Conservation (phyloP, 2,113 vertebrate genomes). For the Marmota flaviventris region DNA sequence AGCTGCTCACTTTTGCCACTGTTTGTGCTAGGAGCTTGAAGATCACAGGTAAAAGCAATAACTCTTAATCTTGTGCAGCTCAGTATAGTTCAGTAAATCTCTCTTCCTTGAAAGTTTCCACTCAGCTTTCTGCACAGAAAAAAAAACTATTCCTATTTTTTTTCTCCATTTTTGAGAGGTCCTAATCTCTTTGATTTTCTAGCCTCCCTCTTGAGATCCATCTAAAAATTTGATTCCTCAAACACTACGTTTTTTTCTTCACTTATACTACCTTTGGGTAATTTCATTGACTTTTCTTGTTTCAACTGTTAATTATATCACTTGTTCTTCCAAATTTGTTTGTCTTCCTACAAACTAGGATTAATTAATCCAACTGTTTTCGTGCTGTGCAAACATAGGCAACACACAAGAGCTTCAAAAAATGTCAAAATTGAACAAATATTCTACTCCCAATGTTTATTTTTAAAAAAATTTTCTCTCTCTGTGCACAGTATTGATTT, state of each 20-base stretch:
- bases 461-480: not conserved
- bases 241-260: not conserved
- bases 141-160: not conserved
- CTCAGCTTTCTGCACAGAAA: not conserved
- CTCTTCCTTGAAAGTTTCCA: not conserved
- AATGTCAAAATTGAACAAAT: slow-evolving; percentile 54
- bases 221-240: not conserved
- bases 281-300: not conserved
- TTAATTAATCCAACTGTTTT: slow-evolving; percentile 58
- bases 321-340: not conserved
- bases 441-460: not conserved
- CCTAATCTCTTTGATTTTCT: not conserved
- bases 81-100: not conserved
- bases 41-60: not conserved
- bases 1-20: not conserved
- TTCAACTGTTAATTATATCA: slow-evolving; percentile 7
- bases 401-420: not conserved
- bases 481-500: not conserved
- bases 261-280: not conserved
- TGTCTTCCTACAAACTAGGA: not conserved
- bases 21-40: not conserved
- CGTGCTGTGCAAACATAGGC: slow-evolving; percentile 9
- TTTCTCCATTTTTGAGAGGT: not conserved
- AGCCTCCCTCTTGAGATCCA: not conserved
- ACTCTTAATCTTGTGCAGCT: not conserved